Conservation (phyloP, 2,888 invertebrate species). For the Drosophila kuntzei region DNA sequence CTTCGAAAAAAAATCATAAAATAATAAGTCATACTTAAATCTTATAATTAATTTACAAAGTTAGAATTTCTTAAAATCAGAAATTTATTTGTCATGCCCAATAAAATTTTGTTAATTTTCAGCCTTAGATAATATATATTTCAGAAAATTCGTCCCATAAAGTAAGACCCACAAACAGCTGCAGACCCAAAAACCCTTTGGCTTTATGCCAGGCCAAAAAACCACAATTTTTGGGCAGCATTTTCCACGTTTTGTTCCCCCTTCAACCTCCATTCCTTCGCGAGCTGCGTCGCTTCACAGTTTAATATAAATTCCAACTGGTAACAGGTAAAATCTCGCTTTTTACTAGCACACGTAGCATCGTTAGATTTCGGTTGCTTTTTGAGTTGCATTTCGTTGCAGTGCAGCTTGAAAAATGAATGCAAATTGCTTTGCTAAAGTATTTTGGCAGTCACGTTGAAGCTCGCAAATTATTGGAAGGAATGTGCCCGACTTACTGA, state of each 20-base stretch:
- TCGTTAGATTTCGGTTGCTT: constrained; percentile 40
- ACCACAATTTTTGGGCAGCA: constrained; percentile 17
- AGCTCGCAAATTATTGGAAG: constrained; percentile 47
- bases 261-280: neutral
- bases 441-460: constrained; percentile 50
- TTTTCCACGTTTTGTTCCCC: constrained; percentile 4
- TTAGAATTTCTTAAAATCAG: too few relatives aligned
- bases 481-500: constrained; percentile 12
- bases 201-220: constrained; percentile 47
- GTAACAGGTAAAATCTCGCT: constrained; percentile 69
- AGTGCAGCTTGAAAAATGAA: constrained; percentile 43
- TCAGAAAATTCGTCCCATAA: constrained; percentile 23
- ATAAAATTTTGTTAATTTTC: too few relatives aligned
- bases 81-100: too few relatives aligned
- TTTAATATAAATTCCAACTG: constrained; percentile 70
- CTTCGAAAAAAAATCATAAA: too few relatives aligned
- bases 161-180: constrained; percentile 20
- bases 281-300: constrained; percentile 24
- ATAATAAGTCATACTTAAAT: too few relatives aligned
- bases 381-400: constrained; percentile 54
- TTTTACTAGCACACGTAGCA: constrained; percentile 59
- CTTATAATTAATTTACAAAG: too few relatives aligned
- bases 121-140: too few relatives aligned
- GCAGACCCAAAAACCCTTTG: constrained; percentile 22
- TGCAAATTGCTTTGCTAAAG: constrained; percentile 63